Conservation (phyloP, 2,113 vertebrate species). For the Antennarius striatus region DNA sequence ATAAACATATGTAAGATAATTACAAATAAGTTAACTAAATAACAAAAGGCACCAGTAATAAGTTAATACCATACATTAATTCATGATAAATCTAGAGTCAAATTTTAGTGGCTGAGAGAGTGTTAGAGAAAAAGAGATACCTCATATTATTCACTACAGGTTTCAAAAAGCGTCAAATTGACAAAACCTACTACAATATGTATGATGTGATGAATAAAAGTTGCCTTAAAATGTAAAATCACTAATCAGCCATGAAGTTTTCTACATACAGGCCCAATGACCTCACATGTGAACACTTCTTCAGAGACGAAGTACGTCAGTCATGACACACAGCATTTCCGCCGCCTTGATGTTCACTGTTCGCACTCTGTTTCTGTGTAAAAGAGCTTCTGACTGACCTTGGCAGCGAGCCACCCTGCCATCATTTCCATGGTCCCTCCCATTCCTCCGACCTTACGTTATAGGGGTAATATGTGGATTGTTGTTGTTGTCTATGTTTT, state of each 20-base stretch:
- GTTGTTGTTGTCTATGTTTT: slow-evolving; percentile 77
- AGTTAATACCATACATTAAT: too few species aligned
- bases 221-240: slow-evolving; percentile 3
- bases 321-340: slow-evolving; percentile 65
- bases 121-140: too few species aligned
- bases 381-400: slow-evolving; percentile 67
- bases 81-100: too few species aligned
- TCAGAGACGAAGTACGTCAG: slow-evolving; percentile 64
- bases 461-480: slow-evolving; percentile 60
- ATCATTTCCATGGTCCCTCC: slow-evolving; percentile 71
- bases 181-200: too few species aligned
- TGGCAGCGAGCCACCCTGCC: slow-evolving; percentile 65
- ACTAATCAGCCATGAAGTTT: slow-evolving; percentile 34
- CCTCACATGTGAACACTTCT: slow-evolving; percentile 39
- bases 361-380: slow-evolving; percentile 59
- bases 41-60: too few species aligned
- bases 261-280: slow-evolving; percentile 44
- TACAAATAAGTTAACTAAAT: too few species aligned
- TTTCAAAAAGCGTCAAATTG: too few species aligned
- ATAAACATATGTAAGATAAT: too few species aligned
- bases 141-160: too few species aligned
- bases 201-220: too few species aligned
- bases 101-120: too few species aligned
- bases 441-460: slow-evolving; percentile 58
- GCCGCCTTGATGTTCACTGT: slow-evolving; percentile 73